These are phyloP conservation scores for Disparrhopalites patrizii DNA, from an alignment of 2,888 invertebrate genomes.

Conservation along the genomic window DNA sequence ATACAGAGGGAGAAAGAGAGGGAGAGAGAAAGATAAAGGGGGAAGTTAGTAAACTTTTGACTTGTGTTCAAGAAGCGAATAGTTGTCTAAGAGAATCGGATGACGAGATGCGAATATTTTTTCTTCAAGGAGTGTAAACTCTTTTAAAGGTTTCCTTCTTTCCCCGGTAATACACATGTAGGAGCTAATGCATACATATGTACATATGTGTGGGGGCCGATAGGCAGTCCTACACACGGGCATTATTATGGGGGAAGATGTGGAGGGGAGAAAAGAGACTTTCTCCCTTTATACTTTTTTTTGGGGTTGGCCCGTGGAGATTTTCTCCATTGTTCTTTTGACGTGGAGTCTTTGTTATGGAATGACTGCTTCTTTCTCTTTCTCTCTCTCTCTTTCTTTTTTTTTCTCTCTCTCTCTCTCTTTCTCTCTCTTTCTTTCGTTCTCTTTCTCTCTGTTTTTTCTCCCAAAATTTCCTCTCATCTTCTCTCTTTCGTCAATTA, in stretches of 20 bases:
- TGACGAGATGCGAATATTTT: slow-evolving; percentile 29
- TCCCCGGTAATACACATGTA: not conserved
- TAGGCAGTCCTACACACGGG: too few relatives aligned
- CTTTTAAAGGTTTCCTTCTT: not conserved
- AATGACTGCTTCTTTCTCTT: slow-evolving; percentile 16
- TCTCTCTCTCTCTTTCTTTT: too few relatives aligned
- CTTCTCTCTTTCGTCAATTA: too few relatives aligned
- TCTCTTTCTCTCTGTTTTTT: too few relatives aligned
- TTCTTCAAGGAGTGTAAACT: slow-evolving; percentile 5
- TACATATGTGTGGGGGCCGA: not conserved
- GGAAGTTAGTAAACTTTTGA: slow-evolving; percentile 16
- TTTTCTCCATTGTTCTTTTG: slow-evolving; percentile 27
- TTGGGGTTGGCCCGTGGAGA: slow-evolving; percentile 25
- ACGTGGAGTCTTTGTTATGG: slow-evolving; percentile 27
- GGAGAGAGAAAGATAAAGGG: not conserved
- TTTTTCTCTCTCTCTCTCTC: not conserved
- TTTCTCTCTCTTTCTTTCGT: not conserved
- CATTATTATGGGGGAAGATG: slow-evolving; percentile 6
- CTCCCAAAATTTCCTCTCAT: too few relatives aligned
- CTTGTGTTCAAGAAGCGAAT: slow-evolving; percentile 12
- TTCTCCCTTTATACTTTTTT: too few relatives aligned
- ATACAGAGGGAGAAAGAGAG: not conserved
- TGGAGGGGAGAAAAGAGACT: slow-evolving; percentile 16
- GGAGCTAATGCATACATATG: not conserved
- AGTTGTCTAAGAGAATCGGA: slow-evolving; percentile 17